A percentile compares a stretch with the other conserved stretches of the same genome.
phyloP scores from a whole-genome alignment of 2,888 invertebrate species.

The Mechanitis mazaeus region DNA sequence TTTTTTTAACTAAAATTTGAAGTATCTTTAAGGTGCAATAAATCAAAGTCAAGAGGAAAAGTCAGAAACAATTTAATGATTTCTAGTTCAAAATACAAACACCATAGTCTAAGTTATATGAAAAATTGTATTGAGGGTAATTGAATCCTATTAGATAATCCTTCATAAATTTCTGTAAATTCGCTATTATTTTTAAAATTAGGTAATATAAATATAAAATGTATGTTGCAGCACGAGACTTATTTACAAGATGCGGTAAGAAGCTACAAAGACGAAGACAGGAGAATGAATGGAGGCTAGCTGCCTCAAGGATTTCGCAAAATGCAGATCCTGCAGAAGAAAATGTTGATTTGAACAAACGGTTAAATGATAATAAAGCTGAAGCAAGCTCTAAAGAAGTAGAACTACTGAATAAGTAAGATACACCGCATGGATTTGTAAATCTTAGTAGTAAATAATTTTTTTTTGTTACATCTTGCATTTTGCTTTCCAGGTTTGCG shows the following conservation, averaged over 20 bases:
- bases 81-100: too few relatives aligned
- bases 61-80: too few relatives aligned
- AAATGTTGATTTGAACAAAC: slow-evolving; percentile 69
- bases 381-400: slow-evolving; percentile 66
- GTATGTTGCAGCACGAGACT: slow-evolving; percentile 72
- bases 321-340: slow-evolving; percentile 78
- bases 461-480: not conserved
- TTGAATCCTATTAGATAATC: too few relatives aligned
- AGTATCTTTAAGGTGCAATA: too few relatives aligned
- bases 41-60: too few relatives aligned
- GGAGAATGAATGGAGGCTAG: slow-evolving; percentile 79
- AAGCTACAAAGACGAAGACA: slow-evolving; percentile 79
- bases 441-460: not conserved
- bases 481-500: slow-evolving; percentile 46
- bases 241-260: slow-evolving; percentile 81
- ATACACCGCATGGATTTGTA: slow-evolving; percentile 17
- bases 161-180: too few relatives aligned
- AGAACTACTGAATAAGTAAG: slow-evolving; percentile 76
- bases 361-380: slow-evolving; percentile 76
- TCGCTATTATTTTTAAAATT: too few relatives aligned
- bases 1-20: too few relatives aligned
- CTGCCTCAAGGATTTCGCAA: slow-evolving; percentile 69
- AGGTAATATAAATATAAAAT: not conserved
- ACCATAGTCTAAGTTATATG: too few relatives aligned
- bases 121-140: too few relatives aligned